Evolutionary conservation across 2,113 vertebrate genomes (phyloP).

Genomic region (Atractosteus spatula): DNA sequence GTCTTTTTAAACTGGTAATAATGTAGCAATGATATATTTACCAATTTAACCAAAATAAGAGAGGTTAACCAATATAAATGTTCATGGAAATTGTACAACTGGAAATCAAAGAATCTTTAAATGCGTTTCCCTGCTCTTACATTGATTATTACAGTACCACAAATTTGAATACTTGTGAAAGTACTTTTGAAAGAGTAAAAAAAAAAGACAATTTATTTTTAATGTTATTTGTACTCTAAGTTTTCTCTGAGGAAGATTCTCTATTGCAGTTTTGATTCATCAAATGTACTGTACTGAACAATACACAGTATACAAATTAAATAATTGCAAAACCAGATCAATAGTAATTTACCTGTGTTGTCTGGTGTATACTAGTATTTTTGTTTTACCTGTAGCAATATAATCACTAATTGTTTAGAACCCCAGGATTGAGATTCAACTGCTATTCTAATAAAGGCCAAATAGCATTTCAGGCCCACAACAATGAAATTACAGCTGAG

Average conservation of each 20-base stretch:
- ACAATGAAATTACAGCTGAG: slow-evolving; percentile 87
- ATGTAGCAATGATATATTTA: no score
- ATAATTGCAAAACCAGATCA: no score
- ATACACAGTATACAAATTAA: no score
- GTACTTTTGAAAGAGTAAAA: neutral
- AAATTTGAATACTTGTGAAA: neutral
- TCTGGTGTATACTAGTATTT: neutral
- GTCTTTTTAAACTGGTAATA: no score
- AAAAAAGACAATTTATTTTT: no score
- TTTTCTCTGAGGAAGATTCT: no score
- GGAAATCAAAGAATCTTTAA: neutral
- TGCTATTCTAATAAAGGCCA: slow-evolving; percentile 65
- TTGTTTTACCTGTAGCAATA: neutral
- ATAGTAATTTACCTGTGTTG: no score
- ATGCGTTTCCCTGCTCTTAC: neutral
- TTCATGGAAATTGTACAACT: neutral
- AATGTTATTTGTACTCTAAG: no score
- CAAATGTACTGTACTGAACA: no score
- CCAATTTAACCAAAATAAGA: neutral
- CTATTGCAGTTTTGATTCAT: no score
- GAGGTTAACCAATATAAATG: neutral
- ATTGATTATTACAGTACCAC: neutral
- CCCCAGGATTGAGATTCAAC: slow-evolving; percentile 59
- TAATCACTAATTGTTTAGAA: neutral
- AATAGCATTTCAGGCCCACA: slow-evolving; percentile 76